Evolutionary conservation across 1,140 invertebrate genomes (phyloP).

Genomic region (Arctopsyche grandis): DNA sequence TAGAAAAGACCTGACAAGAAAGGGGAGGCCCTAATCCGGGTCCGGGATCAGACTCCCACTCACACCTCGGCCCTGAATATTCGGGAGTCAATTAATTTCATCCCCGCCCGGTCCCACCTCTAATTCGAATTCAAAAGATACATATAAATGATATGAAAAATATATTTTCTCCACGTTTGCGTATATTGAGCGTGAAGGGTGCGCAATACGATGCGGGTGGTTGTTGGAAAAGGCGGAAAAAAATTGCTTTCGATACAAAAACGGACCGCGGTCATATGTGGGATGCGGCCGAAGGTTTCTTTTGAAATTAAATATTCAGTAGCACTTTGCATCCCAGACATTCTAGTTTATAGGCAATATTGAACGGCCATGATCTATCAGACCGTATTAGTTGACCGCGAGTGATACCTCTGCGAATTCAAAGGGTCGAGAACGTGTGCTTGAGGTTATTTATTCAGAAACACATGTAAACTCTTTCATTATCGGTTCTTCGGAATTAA

Average conservation of each 20-base stretch:
- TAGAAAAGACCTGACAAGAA: constrained; percentile 6
- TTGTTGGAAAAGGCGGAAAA: not conserved
- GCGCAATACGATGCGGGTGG: not conserved
- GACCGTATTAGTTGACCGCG: constrained; percentile 43
- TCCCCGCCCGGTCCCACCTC: not conserved
- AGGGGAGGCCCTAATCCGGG: constrained; percentile 22
- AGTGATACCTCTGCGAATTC: constrained; percentile 15
- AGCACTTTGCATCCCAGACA: constrained; percentile 54
- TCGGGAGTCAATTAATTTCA: constrained; percentile 25
- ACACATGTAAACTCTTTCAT: not conserved
- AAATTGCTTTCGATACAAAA: constrained; percentile 22
- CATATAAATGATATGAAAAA: not conserved
- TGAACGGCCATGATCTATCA: constrained; percentile 52
- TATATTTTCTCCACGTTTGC: not conserved
- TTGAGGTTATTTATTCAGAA: not conserved
- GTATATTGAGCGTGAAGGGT: not conserved
- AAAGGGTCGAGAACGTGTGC: not conserved
- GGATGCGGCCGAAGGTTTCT: constrained; percentile 16
- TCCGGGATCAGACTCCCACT: not conserved
- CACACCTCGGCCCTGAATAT: constrained; percentile 13
- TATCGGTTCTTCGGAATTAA: not conserved
- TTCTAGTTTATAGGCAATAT: constrained; percentile 52
- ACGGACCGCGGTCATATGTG: constrained; percentile 16
- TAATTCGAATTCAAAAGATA: not conserved
- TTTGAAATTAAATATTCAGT: constrained; percentile 53